A percentile compares a stretch with the other conserved stretches of the same genome.
Evolutionary conservation across 2,888 invertebrate genomes (phyloP).

Genomic region (Drosophila nr. medialis): DNA sequence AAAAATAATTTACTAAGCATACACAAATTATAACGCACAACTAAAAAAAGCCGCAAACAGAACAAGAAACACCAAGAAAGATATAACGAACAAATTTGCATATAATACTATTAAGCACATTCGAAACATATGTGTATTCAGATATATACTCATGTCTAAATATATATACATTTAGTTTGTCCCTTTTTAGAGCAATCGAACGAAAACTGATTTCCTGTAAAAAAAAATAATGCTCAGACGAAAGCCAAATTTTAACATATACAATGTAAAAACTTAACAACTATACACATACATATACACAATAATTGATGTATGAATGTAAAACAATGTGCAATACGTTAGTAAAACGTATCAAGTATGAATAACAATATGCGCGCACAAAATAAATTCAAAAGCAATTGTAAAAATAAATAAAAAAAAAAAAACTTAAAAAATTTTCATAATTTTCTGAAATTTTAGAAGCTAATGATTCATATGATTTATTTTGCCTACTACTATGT

Average conservation of each 20-base stretch:
- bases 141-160: conserved; percentile 26
- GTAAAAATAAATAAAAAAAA: conserved; percentile 45
- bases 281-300: conserved; percentile 13
- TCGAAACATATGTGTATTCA: conserved; percentile 21
- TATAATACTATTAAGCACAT: conserved; percentile 41
- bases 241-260: conserved; percentile 68
- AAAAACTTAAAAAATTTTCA: not conserved
- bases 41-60: conserved; percentile 18
- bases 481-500: not conserved
- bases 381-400: conserved; percentile 52
- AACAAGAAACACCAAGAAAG: conserved; percentile 31
- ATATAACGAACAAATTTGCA: conserved; percentile 43
- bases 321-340: conserved; percentile 42
- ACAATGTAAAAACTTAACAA: conserved; percentile 68
- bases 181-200: conserved; percentile 51
- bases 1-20: conserved; percentile 59
- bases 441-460: not conserved
- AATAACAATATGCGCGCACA: conserved; percentile 41
- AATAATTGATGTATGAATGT: conserved; percentile 39
- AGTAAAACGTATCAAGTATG: conserved; percentile 38
- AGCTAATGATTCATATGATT: not conserved
- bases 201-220: conserved; percentile 57
- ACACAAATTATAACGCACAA: conserved; percentile 38
- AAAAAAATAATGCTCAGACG: conserved; percentile 65
- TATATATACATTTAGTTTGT: conserved; percentile 57